A percentile compares a stretch with the other conserved stretches of the same genome.
Conservation (phyloP, 2,888 invertebrate species). For the Pandemis corylana region DNA sequence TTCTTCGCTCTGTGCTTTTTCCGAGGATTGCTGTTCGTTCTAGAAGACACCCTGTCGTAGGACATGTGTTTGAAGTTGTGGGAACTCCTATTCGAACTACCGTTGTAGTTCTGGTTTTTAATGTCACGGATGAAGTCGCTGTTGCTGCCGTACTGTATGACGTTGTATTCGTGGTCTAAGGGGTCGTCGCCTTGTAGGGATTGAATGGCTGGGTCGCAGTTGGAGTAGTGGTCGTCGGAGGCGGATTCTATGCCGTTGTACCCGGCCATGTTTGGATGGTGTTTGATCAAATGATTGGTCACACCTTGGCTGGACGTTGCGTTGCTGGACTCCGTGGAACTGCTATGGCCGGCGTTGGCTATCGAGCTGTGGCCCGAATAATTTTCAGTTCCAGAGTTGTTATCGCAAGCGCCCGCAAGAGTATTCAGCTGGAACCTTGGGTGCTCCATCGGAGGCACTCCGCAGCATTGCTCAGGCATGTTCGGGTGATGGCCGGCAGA, state of each 20-base stretch:
- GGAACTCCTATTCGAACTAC: slow-evolving; percentile 78
- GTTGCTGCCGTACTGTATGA: slow-evolving; percentile 81
- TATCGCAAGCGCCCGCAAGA: slow-evolving; percentile 84
- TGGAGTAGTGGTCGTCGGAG: slow-evolving; percentile 82
- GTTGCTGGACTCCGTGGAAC: slow-evolving; percentile 82
- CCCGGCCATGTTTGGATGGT: slow-evolving; percentile 73
- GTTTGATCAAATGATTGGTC: slow-evolving; percentile 81
- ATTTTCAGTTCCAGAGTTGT: slow-evolving; percentile 86
- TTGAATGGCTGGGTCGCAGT: slow-evolving; percentile 81
- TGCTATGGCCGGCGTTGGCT: slow-evolving; percentile 82
- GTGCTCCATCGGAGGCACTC: slow-evolving; percentile 74
- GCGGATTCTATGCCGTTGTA: slow-evolving; percentile 82
- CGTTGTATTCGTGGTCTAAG: slow-evolving; percentile 82
- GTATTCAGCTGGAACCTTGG: slow-evolving; percentile 83
- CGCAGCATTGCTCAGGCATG: slow-evolving; percentile 75
- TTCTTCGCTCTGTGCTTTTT: slow-evolving; percentile 81
- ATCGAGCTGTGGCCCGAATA: slow-evolving; percentile 86
- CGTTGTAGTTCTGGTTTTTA: slow-evolving; percentile 84
- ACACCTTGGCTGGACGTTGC: slow-evolving; percentile 82
- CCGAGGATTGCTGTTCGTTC: slow-evolving; percentile 82
- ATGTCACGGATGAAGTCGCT: slow-evolving; percentile 80
- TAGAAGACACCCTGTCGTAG: slow-evolving; percentile 78
- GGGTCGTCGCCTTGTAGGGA: slow-evolving; percentile 80
- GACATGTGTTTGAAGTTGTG: slow-evolving; percentile 84
- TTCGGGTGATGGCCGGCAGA: slow-evolving; percentile 77